Percentiles rank a stretch among this genome's conserved stretches.
These are phyloP conservation scores for Erebia palarica DNA, from an alignment of 2,888 invertebrate species.

Conservation along the genomic window DNA sequence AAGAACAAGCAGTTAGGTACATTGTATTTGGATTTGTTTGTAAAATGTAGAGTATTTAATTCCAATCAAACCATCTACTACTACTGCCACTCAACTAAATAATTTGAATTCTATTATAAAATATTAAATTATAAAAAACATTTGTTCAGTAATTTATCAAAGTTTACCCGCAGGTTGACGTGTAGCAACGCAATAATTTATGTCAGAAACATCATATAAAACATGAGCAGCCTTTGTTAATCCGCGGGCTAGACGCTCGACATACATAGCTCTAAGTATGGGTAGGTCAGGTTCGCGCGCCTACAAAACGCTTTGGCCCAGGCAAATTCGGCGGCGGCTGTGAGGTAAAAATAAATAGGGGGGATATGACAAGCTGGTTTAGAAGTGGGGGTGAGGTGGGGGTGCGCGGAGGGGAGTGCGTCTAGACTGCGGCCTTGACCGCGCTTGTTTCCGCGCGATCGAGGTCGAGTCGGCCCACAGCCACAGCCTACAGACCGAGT, in stretches of 20 bases:
- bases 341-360: conserved; percentile 64
- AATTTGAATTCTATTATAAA: not conserved
- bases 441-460: conserved; percentile 75
- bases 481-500: conserved; percentile 75
- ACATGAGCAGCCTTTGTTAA: conserved; percentile 28
- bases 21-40: no score
- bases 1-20: no score
- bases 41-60: no score
- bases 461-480: conserved; percentile 72
- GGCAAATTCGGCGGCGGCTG: conserved; percentile 59
- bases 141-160: conserved; percentile 35
- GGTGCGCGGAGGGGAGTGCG: conserved; percentile 58
- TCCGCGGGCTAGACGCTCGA: conserved; percentile 26
- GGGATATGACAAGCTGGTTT: conserved; percentile 41
- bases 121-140: not conserved
- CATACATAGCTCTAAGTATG: conserved; percentile 38
- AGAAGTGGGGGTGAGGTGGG: conserved; percentile 42
- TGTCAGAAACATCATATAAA: conserved; percentile 29
- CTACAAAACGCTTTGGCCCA: conserved; percentile 56
- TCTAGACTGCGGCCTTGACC: conserved; percentile 80
- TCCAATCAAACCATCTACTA: not conserved
- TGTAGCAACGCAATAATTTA: conserved; percentile 28
- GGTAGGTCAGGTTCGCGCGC: conserved; percentile 61
- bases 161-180: conserved; percentile 28
- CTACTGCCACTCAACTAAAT: not conserved